Conservation (phyloP, 2,113 vertebrate species). For the Hiodon alosoides region DNA sequence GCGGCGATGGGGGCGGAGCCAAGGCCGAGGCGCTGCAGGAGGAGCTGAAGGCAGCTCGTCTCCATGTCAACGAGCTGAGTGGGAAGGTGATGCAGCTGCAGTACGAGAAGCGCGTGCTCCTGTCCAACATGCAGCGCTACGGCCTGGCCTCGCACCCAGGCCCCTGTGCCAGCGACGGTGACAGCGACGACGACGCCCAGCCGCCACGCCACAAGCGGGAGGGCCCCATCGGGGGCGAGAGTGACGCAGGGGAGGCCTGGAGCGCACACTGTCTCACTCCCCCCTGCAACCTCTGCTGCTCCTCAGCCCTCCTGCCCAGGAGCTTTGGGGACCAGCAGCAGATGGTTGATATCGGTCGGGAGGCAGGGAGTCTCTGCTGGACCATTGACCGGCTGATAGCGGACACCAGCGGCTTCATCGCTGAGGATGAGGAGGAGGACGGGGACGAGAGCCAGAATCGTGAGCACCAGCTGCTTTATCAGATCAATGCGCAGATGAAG, state of each 20-base stretch:
- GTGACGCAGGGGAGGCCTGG: constrained; percentile 82
- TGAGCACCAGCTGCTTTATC: constrained; percentile 89
- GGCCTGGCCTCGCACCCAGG: constrained; percentile 87
- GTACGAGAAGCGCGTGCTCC: no score
- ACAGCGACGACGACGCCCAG: constrained; percentile 83
- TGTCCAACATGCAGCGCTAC: constrained; percentile 81
- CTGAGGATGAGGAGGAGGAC: constrained; percentile 80
- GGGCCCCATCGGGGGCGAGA: constrained; percentile 80
- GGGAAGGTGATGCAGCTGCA: constrained; percentile 88
- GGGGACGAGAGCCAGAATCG: constrained; percentile 78
- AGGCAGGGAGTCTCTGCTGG: constrained; percentile 85
- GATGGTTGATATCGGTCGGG: constrained; percentile 87
- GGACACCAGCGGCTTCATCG: constrained; percentile 88
- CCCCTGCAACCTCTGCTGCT: constrained; percentile 74
- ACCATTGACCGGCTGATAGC: constrained; percentile 92
- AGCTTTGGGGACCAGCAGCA: constrained; percentile 70
- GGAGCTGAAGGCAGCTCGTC: constrained; percentile 86
- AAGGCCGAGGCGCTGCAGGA: constrained; percentile 86
- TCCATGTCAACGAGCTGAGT: constrained; percentile 93
- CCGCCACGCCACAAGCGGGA: constrained; percentile 73
- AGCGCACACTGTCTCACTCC: constrained; percentile 72
- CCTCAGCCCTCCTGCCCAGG: constrained; percentile 60
- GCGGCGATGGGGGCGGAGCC: constrained; percentile 64
- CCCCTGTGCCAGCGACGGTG: constrained; percentile 70
- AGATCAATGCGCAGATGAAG: constrained; percentile 96